phyloP scores from a whole-genome alignment of 1,140 invertebrate species.

The Tetramorium simillimum region DNA sequence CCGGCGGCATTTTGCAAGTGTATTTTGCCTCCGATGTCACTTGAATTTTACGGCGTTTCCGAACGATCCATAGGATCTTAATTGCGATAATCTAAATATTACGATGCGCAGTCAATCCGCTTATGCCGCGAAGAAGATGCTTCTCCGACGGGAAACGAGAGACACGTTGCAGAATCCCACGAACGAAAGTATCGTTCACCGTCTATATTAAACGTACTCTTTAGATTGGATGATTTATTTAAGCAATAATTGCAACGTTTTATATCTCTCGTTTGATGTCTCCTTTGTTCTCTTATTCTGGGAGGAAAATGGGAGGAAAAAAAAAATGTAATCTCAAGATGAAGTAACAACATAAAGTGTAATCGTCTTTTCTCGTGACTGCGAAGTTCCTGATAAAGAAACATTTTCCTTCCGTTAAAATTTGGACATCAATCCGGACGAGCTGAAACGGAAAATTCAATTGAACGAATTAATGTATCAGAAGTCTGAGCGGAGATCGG shows the following conservation, averaged over 20 bases:
- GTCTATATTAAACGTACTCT: not conserved
- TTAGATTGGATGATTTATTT: not conserved
- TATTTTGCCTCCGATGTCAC: not conserved
- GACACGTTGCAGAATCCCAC: not conserved
- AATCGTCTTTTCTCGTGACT: not conserved
- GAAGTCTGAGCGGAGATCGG: not conserved
- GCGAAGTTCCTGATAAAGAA: not conserved
- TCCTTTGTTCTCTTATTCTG: not conserved
- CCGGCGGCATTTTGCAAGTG: not conserved
- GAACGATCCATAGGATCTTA: not conserved
- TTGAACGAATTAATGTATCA: conserved; percentile 34
- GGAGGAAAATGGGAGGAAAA: not conserved
- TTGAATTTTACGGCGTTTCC: not conserved
- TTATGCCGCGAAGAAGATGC: not conserved
- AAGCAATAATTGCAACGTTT: conserved; percentile 22
- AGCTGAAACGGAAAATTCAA: conserved; percentile 13
- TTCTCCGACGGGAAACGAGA: not conserved
- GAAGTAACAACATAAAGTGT: not conserved
- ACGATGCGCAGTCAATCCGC: not conserved
- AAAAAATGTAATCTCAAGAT: not conserved
- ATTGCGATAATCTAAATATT: conserved; percentile 31
- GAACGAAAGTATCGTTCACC: not conserved
- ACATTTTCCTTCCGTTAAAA: conserved; percentile 6
- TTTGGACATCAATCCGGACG: not conserved
- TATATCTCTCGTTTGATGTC: not conserved